Conservation (phyloP, 1,140 invertebrate genomes). For the Fopius arisanus region DNA sequence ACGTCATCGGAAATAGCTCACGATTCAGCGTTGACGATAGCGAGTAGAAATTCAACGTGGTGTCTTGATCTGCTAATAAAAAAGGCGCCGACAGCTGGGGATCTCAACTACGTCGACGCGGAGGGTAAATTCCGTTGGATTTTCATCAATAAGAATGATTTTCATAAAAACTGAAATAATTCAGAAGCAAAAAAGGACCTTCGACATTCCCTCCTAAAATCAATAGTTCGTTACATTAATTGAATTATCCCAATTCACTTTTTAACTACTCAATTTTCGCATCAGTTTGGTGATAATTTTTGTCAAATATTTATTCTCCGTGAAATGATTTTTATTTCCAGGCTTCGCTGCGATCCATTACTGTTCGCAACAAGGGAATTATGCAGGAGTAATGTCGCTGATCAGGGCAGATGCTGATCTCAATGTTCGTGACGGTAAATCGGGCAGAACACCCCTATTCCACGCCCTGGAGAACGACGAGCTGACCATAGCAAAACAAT, state of each 20-base stretch:
- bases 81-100: not conserved
- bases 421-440: constrained; percentile 48
- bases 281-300: not conserved
- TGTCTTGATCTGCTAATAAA: constrained; percentile 23
- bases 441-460: constrained; percentile 54
- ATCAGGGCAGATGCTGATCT: constrained; percentile 39
- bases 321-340: constrained; percentile 9
- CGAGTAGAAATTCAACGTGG: not conserved
- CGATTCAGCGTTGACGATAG: constrained; percentile 34
- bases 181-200: too few species aligned
- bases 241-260: too few species aligned
- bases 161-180: too few species aligned
- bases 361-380: constrained; percentile 38
- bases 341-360: constrained; percentile 51
- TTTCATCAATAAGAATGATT: too few species aligned
- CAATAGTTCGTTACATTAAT: too few species aligned
- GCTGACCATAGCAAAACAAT: constrained; percentile 26
- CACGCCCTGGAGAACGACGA: constrained; percentile 47
- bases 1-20: constrained; percentile 9
- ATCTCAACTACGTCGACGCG: constrained; percentile 28
- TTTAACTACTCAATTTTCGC: not conserved
- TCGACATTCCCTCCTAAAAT: too few species aligned
- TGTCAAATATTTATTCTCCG: not conserved
- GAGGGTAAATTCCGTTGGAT: constrained; percentile 18
- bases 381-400: constrained; percentile 39